Evolutionary conservation across 2,797 vertebrate genomes (phyloP).

Genomic region (Atherinosoma microstoma): DNA sequence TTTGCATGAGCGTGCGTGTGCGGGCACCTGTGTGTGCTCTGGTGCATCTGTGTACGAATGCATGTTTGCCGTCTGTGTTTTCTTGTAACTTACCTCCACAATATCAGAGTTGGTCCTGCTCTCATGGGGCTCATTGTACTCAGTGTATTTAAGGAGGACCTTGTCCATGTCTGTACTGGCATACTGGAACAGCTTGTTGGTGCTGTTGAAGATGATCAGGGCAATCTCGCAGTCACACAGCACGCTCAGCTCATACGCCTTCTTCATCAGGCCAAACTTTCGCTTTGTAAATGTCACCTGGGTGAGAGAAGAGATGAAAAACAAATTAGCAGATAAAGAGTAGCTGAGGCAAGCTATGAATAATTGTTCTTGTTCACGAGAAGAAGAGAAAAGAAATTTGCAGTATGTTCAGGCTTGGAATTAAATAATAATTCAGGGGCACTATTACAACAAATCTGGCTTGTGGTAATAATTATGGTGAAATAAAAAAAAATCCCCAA

Average conservation of each 20-base stretch:
- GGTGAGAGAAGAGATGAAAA: conserved; percentile 37
- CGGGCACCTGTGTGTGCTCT: conserved; percentile 11
- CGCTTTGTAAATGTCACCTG: conserved; percentile 97
- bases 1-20: conserved; percentile 51
- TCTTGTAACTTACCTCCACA: conserved; percentile 88
- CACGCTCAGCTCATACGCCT: conserved; percentile 96
- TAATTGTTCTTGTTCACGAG: background rate
- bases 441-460: background rate
- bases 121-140: conserved; percentile 96
- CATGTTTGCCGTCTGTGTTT: conserved; percentile 39
- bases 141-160: conserved; percentile 96
- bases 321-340: conserved; percentile 21
- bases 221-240: conserved; percentile 98
- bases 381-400: background rate
- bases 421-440: background rate
- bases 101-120: conserved; percentile 98
- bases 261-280: conserved; percentile 98
- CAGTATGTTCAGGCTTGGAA: background rate
- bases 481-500: conserved; percentile 13
- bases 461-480: conserved; percentile 30
- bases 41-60: conserved; percentile 19
- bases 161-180: conserved; percentile 98
- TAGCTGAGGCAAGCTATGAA: conserved; percentile 20
- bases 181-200: conserved; percentile 98
- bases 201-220: conserved; percentile 98